Evolutionary conservation across 2,888 invertebrate species (phyloP).

Genomic region (Drosophila neotestacea): DNA sequence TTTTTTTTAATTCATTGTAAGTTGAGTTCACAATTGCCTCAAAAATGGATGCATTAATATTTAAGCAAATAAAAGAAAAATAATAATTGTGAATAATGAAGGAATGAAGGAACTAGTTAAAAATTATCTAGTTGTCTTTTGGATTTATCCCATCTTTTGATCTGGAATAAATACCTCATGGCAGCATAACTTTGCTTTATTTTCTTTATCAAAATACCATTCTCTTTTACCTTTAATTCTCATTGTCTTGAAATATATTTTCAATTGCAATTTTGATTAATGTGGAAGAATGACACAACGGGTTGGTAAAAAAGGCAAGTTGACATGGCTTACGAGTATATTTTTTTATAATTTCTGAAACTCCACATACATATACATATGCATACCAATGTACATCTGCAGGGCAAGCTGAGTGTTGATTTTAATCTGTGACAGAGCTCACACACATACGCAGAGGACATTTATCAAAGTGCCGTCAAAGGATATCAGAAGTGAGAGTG

Average conservation of each 20-base stretch:
- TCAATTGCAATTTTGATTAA: conserved; percentile 1
- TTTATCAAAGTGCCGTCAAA: conserved; percentile 64
- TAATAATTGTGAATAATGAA: too few relatives aligned
- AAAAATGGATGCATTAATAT: too few relatives aligned
- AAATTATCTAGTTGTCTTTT: too few relatives aligned
- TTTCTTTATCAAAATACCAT: background rate
- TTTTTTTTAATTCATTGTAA: too few relatives aligned
- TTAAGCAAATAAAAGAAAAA: too few relatives aligned
- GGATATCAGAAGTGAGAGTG: conserved; percentile 38
- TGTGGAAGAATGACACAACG: too few relatives aligned
- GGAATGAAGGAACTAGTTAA: too few relatives aligned
- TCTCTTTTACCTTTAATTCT: background rate
- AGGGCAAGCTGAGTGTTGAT: conserved; percentile 2
- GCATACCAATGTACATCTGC: background rate
- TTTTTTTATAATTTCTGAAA: background rate
- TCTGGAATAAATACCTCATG: too few relatives aligned
- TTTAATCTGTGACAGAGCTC: conserved; percentile 1
- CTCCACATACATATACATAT: background rate
- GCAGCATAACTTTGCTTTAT: background rate
- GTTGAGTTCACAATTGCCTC: too few relatives aligned
- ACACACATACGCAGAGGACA: conserved; percentile 32
- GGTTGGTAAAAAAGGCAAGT: background rate
- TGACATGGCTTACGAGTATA: background rate
- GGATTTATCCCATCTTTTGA: too few relatives aligned
- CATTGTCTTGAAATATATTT: conserved; percentile 1